Evolutionary conservation across 2,113 vertebrate genomes (phyloP), one percentile per base, ranked within the genome.

Genomic region (Spizaetus ornatus): DNA sequence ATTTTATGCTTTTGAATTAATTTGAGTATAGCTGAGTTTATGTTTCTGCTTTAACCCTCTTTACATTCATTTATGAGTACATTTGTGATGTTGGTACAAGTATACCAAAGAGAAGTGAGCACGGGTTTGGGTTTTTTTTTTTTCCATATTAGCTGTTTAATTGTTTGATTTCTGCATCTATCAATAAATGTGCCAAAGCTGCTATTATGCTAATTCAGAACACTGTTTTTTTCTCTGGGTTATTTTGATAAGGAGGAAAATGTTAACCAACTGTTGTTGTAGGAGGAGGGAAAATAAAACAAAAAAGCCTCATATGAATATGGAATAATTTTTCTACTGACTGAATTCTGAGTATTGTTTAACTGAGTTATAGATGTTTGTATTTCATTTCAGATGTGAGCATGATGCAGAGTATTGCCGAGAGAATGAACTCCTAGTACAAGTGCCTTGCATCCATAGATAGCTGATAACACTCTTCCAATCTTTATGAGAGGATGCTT

Each of bases 1-100:
- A 84, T 88, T 91, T 92, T 55, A 81, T 48, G 43, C 38, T 88
- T 95, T 96, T 53, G 71, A 86, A 91, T 82, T 88, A 83, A 73
- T 67, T 92, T 92, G 26, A 84, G 55, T 92, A 38, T 62, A 95
- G 14, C 50, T 3, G 1, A 94, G 59, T 63, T 81, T 93, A 50
- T 90, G 34, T 47, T 84, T 86, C 56, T 71, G 16, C 17, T 86
- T 81, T 58, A 76, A 83, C 36, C 5, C 8, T 82, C 47, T 93
- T 78, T 53, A 48, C 34, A 55, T 56, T 43, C 6, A 42, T 72
- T 87, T 71, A 53, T 84, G 19, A 90, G 13, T 7, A 18, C 16
- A 32, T 81, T 69, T 69, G 42, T 93, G 47, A 59, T 71, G 29
- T 67, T 67, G 21, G 14, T 71, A n/a, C 20, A 58, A 86, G 13